Evolutionary conservation across 2,797 vertebrate species (phyloP).

Genomic region (Lemur catta): DNA sequence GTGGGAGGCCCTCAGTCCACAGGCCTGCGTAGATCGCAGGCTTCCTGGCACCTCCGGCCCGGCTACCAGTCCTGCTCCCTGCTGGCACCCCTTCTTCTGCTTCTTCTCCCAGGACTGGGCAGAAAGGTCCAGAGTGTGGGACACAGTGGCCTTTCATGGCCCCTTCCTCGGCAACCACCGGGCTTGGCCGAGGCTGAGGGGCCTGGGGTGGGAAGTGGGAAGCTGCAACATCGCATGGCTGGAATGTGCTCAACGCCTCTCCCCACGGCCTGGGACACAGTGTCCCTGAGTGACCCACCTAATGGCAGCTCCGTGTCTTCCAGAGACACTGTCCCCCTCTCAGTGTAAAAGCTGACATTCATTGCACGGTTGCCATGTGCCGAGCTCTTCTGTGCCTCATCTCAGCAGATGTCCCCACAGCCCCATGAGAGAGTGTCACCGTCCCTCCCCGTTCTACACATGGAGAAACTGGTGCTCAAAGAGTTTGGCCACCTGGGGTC

Average conservation of each 20-base stretch:
- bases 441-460: neutral
- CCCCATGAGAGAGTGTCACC: rapidly evolving
- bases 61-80: neutral
- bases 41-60: neutral
- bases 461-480: neutral
- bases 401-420: neutral
- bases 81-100: neutral
- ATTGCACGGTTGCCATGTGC: rapidly evolving
- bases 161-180: neutral
- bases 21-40: rapidly evolving
- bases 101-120: neutral
- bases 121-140: slow-evolving; percentile 7
- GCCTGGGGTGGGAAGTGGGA: neutral
- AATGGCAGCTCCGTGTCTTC: neutral
- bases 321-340: neutral
- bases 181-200: neutral
- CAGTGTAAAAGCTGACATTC: neutral
- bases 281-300: neutral
- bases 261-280: neutral
- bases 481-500: rapidly evolving
- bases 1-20: neutral
- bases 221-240: rapidly evolving
- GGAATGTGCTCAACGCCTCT: neutral
- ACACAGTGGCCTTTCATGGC: neutral
- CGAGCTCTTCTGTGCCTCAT: neutral